phyloP scores from a whole-genome alignment of 2,113 vertebrate genomes.

The Chlorodrepanis virens region DNA sequence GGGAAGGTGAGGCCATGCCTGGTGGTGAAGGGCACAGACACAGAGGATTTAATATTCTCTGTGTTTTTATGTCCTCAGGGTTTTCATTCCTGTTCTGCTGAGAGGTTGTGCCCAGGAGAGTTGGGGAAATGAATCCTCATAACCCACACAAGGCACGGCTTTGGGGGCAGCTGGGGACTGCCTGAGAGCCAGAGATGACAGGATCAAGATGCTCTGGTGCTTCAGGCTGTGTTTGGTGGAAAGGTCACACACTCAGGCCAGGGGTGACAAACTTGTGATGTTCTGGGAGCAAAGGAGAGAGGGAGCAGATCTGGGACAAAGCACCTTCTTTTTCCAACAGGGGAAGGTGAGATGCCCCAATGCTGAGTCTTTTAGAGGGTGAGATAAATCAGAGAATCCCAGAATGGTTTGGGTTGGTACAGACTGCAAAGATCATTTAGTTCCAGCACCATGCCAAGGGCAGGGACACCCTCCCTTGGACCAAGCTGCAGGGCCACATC shows the following conservation, averaged over 20 bases:
- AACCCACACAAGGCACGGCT: not conserved
- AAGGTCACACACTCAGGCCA: not conserved
- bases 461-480: not conserved
- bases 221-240: not conserved
- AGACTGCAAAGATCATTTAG: not conserved
- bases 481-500: not conserved
- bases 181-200: not conserved
- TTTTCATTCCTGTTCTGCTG: not conserved
- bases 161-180: not conserved
- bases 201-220: not conserved
- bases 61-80: not conserved
- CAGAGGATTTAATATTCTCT: not conserved
- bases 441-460: not conserved
- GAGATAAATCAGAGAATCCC: not conserved
- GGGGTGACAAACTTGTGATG: rapidly evolving
- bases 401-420: not conserved
- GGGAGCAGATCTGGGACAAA: not conserved
- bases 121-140: not conserved
- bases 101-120: not conserved
- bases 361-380: not conserved
- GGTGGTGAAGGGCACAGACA: not conserved
- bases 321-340: not conserved
- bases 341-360: rapidly evolving
- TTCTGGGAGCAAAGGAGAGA: not conserved
- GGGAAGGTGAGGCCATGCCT: not conserved